Evolutionary conservation across 35 echinoderm and acorn worm species (phyloP).

Genomic region (Stichopus chloronotus): DNA sequence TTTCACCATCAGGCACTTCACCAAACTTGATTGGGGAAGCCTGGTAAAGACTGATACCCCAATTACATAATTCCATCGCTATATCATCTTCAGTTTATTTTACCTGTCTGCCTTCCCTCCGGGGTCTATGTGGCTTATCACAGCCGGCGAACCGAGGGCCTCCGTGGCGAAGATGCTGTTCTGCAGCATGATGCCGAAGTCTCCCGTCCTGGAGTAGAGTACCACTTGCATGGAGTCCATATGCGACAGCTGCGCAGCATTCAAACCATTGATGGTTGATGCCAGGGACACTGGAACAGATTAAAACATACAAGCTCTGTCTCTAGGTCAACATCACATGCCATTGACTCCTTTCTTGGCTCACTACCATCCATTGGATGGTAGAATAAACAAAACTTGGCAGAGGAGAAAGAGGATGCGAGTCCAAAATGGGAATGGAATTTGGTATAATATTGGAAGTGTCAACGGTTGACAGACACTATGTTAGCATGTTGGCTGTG

Average conservation of each 20-base stretch:
- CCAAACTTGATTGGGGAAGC: too few species aligned
- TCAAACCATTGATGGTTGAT: slow-evolving; percentile 88
- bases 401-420: too few species aligned
- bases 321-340: neutral
- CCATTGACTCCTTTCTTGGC: too few species aligned
- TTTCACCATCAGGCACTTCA: too few species aligned
- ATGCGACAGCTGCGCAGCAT: slow-evolving; percentile 78
- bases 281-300: slow-evolving; percentile 78
- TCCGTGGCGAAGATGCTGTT: slow-evolving; percentile 91
- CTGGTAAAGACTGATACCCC: too few species aligned
- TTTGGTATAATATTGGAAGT: too few species aligned
- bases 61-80: too few species aligned
- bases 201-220: slow-evolving; percentile 76
- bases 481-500: too few species aligned
- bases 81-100: neutral
- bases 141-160: slow-evolving; percentile 79
- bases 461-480: too few species aligned
- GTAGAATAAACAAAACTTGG: too few species aligned
- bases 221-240: slow-evolving; percentile 83
- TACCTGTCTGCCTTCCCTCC: slow-evolving; percentile 93
- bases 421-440: too few species aligned
- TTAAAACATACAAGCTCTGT: neutral
- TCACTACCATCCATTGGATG: too few species aligned
- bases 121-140: slow-evolving; percentile 84
- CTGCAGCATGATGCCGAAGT: slow-evolving; percentile 89